Percentiles rank a stretch among this genome's conserved stretches.
These are phyloP conservation scores for Onychomys torridus DNA, from an alignment of 2,797 vertebrate species.

Conservation along the genomic window DNA sequence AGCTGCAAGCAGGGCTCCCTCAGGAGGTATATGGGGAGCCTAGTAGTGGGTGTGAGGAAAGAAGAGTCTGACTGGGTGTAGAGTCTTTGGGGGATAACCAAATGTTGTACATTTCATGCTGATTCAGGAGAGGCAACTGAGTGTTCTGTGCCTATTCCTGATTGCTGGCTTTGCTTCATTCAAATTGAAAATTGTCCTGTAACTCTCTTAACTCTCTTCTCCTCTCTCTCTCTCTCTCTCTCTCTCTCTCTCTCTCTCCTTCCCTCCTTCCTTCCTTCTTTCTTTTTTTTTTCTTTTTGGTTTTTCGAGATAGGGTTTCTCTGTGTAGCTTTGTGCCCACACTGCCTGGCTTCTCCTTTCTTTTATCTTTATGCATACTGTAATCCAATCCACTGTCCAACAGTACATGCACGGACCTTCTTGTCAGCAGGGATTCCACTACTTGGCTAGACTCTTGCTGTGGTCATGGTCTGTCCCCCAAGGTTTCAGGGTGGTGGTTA, in stretches of 20 bases:
- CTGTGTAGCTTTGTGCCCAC: too few species aligned
- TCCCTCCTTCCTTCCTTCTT: too few species aligned
- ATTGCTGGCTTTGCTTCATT: background rate
- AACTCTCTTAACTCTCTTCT: too few species aligned
- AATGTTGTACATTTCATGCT: background rate
- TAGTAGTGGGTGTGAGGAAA: background rate
- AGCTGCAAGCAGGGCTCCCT: background rate
- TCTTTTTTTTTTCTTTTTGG: too few species aligned
- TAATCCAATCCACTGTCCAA: background rate
- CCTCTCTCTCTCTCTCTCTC: too few species aligned
- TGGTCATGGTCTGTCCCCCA: background rate
- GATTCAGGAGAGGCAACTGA: background rate
- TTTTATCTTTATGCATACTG: background rate
- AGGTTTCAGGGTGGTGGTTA: background rate
- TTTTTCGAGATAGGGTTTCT: too few species aligned
- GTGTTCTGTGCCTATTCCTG: background rate
- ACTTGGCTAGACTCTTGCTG: background rate
- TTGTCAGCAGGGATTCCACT: background rate
- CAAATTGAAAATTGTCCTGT: background rate
- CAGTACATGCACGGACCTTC: background rate
- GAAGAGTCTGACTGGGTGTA: too few species aligned
- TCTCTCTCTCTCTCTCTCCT: too few species aligned
- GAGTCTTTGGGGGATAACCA: background rate
- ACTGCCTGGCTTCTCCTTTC: background rate
- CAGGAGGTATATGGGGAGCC: background rate